Evolutionary conservation across 2,888 invertebrate species (phyloP).

Genomic region (Prosopocoilus inquinatus): DNA sequence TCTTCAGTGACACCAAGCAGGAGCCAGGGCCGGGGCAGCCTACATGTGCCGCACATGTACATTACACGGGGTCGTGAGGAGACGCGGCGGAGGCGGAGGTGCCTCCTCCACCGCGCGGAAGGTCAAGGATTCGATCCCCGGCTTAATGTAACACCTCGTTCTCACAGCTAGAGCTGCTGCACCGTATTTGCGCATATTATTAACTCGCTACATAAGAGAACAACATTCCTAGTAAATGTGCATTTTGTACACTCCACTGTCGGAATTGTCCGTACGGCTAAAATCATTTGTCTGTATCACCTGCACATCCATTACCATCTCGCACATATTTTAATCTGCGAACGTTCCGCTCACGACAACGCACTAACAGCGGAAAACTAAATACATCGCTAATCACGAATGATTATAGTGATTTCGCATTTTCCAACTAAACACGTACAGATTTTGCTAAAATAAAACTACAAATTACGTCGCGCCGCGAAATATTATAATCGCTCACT

Average conservation of each 20-base stretch:
- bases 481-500: too few relatives aligned
- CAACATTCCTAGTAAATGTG: conserved; percentile 24
- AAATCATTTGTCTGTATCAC: not conserved
- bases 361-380: conserved; percentile 3
- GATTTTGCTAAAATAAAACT: too few relatives aligned
- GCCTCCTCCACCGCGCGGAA: conserved; percentile 27
- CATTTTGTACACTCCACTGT: conserved; percentile 15
- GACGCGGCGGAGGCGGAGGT: conserved; percentile 24
- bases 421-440: not conserved
- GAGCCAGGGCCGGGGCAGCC: conserved; percentile 7
- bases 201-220: conserved; percentile 22
- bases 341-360: not conserved
- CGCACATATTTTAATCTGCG: too few relatives aligned
- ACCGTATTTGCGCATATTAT: conserved; percentile 27
- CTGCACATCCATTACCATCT: not conserved
- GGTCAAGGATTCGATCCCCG: conserved; percentile 31
- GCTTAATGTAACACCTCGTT: conserved; percentile 31
- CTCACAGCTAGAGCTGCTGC: conserved; percentile 29
- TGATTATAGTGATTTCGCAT: conserved; percentile 8
- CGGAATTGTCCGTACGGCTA: not conserved
- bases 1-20: conserved; percentile 29
- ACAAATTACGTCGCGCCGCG: too few relatives aligned
- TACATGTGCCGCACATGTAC: conserved; percentile 5
- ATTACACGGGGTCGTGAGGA: conserved; percentile 12
- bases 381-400: conserved; percentile 7